Conservation (phyloP, 2,888 invertebrate genomes). For the Drosophila rubida region DNA sequence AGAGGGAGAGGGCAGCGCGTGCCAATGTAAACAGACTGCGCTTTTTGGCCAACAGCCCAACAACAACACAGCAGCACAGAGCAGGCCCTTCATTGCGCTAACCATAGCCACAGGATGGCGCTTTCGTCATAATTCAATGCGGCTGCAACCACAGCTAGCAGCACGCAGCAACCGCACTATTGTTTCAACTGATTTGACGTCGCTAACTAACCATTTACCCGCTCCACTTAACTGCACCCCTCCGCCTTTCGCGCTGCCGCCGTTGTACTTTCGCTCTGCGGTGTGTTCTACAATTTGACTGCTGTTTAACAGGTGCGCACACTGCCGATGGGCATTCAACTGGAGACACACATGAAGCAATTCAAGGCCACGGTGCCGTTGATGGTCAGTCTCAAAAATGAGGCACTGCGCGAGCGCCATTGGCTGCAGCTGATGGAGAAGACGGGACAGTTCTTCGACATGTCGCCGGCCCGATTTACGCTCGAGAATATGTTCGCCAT, state of each 20-base stretch:
- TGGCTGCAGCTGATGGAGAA: constrained; percentile 95
- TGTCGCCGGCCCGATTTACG: constrained; percentile 95
- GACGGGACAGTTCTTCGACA: constrained; percentile 93
- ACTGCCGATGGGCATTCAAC: constrained; percentile 88
- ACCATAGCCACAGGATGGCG: constrained; percentile 51
- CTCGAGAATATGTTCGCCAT: constrained; percentile 96
- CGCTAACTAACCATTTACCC: constrained; percentile 64
- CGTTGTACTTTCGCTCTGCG: neutral
- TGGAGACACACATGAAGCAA: constrained; percentile 94
- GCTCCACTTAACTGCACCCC: neutral
- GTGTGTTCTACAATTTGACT: neutral
- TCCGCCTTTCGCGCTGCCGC: neutral
- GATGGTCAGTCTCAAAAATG: constrained; percentile 96
- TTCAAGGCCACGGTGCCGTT: constrained; percentile 94
- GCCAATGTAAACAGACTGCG: constrained; percentile 69
- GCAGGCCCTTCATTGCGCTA: constrained; percentile 19
- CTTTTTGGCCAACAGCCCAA: constrained; percentile 57
- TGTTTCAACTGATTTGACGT: constrained; percentile 78
- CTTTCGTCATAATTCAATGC: constrained; percentile 72
- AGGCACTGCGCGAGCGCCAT: constrained; percentile 94
- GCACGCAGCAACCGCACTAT: constrained; percentile 64
- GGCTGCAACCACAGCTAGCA: constrained; percentile 51
- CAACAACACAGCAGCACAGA: constrained; percentile 7
- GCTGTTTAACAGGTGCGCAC: constrained; percentile 82
- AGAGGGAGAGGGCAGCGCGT: constrained; percentile 26